Evolutionary conservation across 2,797 vertebrate genomes (phyloP).

Genomic region (Podarcis siculus): DNA sequence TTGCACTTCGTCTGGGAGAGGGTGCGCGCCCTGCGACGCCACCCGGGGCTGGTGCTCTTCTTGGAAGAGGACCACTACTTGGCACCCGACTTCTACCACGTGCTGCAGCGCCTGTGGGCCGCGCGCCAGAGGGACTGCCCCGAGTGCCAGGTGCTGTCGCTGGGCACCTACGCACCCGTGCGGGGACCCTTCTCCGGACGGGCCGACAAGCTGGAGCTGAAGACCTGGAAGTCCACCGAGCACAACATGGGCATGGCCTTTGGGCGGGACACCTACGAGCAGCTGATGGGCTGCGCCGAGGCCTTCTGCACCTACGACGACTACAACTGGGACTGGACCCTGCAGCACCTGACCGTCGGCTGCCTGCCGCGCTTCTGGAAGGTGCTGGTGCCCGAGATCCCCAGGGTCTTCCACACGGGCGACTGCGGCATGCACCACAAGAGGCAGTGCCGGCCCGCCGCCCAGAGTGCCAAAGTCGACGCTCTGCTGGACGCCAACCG

Average conservation of each 20-base stretch:
- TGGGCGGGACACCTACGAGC: conserved; percentile 88
- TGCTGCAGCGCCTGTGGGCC: conserved; percentile 86
- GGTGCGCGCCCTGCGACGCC: conserved; percentile 85
- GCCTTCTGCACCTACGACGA: conserved; percentile 98
- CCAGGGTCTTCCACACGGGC: conserved; percentile 93
- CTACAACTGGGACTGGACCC: conserved; percentile 99
- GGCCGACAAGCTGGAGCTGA: conserved; percentile 92
- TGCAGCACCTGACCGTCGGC: conserved; percentile 92
- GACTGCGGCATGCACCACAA: conserved; percentile 99
- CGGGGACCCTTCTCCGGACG: conserved; percentile 85
- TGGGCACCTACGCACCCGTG: conserved; percentile 86
- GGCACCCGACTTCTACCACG: conserved; percentile 91
- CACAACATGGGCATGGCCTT: conserved; percentile 99
- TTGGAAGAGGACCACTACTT: conserved; percentile 96
- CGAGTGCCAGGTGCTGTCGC: conserved; percentile 91
- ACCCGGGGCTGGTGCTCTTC: conserved; percentile 87
- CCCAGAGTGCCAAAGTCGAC: conserved; percentile 93
- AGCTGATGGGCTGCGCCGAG: conserved; percentile 91
- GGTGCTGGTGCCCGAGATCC: conserved; percentile 93
- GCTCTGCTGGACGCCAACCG: conserved; percentile 88
- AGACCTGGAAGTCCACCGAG: conserved; percentile 97
- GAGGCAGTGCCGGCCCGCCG: conserved; percentile 89
- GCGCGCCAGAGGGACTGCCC: conserved; percentile 85
- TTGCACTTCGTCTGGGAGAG: conserved; percentile 97
- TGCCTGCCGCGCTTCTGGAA: conserved; percentile 97